Conservation (phyloP, 2,888 invertebrate genomes). For the Melolontha melolontha region DNA sequence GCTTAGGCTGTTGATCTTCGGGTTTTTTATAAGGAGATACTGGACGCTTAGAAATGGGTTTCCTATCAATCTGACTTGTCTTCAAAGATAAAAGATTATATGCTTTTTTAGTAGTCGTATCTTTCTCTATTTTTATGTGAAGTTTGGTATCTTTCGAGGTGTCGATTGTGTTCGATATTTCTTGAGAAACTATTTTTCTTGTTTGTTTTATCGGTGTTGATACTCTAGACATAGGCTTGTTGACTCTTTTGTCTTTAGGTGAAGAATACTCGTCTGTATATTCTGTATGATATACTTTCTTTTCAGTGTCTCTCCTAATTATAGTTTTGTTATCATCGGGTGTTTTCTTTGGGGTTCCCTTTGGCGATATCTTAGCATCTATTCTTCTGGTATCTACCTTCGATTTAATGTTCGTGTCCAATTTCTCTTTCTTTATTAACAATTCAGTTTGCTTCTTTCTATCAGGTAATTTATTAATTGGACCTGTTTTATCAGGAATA, state of each 20-base stretch:
- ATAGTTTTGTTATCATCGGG: background rate
- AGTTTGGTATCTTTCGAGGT: constrained; percentile 4
- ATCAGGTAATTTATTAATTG: constrained; percentile 40
- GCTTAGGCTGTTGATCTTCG: constrained; percentile 42
- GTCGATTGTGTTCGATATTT: background rate
- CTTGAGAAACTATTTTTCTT: constrained; percentile 25
- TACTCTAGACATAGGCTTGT: constrained; percentile 31
- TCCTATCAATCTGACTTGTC: constrained; percentile 39
- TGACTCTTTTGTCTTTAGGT: constrained; percentile 28
- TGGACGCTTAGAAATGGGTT: constrained; percentile 41
- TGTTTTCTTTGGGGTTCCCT: constrained; percentile 25
- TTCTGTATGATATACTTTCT: constrained; percentile 40
- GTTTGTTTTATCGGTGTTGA: constrained; percentile 23
- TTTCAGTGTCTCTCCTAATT: constrained; percentile 4
- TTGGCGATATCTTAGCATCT: constrained; percentile 36
- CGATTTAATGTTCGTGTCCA: constrained; percentile 34
- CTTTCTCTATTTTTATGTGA: constrained; percentile 1
- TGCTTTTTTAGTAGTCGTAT: constrained; percentile 58
- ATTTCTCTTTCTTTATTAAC: constrained; percentile 49
- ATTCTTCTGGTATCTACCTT: background rate
- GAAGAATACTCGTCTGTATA: constrained; percentile 45
- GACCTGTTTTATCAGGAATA: constrained; percentile 44
- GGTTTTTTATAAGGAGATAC: constrained; percentile 48
- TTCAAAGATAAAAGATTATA: constrained; percentile 27
- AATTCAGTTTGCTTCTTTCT: constrained; percentile 35